A percentile compares a stretch with the other conserved stretches of the same genome.
Conservation (phyloP, 2,888 invertebrate species). For the Platycheirus albimanus region DNA sequence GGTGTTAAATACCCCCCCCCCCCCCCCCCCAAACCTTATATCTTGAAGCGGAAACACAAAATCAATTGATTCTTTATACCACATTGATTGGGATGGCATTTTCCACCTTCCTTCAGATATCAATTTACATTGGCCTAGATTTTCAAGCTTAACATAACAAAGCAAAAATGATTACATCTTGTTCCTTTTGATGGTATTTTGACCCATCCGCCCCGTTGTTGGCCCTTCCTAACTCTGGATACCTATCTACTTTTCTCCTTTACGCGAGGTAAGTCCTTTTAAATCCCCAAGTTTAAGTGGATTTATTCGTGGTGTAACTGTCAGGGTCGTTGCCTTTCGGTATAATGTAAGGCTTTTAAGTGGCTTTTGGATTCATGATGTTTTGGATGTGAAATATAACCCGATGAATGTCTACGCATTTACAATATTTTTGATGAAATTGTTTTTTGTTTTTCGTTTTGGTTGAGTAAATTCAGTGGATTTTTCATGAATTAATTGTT, state of each 20-base stretch:
- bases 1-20: too few relatives aligned
- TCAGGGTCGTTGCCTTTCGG: conserved; percentile 34
- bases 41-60: not conserved
- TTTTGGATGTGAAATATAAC: conserved; percentile 29
- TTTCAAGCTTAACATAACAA: conserved; percentile 35
- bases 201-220: not conserved
- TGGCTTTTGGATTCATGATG: conserved; percentile 29
- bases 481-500: conserved; percentile 9
- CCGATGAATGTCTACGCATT: conserved; percentile 19
- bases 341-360: conserved; percentile 33
- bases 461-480: not conserved
- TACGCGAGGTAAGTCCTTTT: conserved; percentile 29
- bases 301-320: conserved; percentile 40
- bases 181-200: conserved; percentile 24
- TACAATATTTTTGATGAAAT: conserved; percentile 17
- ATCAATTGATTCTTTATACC: conserved; percentile 4
- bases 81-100: not conserved
- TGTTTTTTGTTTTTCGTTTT: conserved; percentile 9
- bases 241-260: not conserved
- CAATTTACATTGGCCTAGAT: conserved; percentile 35
- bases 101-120: conserved; percentile 10
- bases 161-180: conserved; percentile 37
- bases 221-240: not conserved
- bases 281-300: conserved; percentile 41
- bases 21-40: too few relatives aligned